Evolutionary conservation across 2,113 vertebrate genomes (phyloP).

Genomic region (Gallinago undulata): DNA sequence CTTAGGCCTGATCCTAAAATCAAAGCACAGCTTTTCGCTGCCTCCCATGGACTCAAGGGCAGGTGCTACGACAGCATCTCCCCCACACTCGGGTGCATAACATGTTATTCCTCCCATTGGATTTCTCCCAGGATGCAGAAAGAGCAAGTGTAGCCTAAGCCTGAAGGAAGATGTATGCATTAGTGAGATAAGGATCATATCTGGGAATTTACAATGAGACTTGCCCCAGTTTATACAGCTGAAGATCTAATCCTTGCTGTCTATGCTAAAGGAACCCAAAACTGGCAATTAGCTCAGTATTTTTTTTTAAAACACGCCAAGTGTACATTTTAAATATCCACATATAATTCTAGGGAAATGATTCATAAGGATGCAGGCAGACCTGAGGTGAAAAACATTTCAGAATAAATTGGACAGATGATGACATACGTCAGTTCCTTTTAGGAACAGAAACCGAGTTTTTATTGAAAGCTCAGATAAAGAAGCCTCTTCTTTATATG

Average conservation of each 20-base stretch:
- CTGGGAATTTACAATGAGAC: neutral
- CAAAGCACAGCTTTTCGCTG: neutral
- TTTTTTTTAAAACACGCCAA: neutral
- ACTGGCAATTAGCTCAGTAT: neutral
- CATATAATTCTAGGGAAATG: conserved; percentile 6
- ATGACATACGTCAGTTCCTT: conserved; percentile 3
- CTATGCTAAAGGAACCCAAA: neutral
- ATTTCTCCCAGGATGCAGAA: neutral
- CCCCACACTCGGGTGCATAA: neutral
- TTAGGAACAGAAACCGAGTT: neutral
- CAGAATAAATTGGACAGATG: neutral
- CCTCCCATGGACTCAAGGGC: neutral
- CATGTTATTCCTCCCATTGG: neutral
- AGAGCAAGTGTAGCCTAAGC: neutral
- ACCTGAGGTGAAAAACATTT: neutral
- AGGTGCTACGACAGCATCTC: neutral
- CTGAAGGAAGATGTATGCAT: neutral
- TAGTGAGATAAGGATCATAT: neutral
- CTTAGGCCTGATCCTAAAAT: neutral
- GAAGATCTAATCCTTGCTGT: neutral
- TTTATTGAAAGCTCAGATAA: neutral
- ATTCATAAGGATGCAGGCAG: neutral
- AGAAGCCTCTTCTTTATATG: neutral
- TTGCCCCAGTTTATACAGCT: neutral
- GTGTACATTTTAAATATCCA: neutral